Base-by-base conservation (phyloP, 2,113 vertebrate genomes). In the Malurus melanocephalus region DNA sequence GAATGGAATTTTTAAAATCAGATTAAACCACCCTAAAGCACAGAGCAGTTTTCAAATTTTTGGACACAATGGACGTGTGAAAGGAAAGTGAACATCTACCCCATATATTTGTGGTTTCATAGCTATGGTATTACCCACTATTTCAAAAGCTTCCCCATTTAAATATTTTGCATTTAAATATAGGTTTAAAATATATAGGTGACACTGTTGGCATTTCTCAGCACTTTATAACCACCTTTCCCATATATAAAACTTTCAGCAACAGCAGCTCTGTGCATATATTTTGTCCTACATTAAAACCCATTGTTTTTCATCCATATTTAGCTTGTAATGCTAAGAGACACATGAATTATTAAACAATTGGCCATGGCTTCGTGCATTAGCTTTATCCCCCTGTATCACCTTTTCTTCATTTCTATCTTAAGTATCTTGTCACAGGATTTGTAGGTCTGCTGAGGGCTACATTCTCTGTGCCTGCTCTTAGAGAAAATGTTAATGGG, bases 401-500 rank as follows among this genome's bases (percentile, higher is more conserved):
- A 62, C 9, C 32, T 60, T 87, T 87, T 65, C 32, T 38, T 67
- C 28, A 60, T 56, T 87, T 57, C 20, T 61, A 55, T 57, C 83
- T 75, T 18, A 57, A 76, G 26, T 10, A 21, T 40, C 33, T 53
- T 64, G 21, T 27, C 48, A 86, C 46, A 71, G 38, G 23, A 1
- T 72, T 80, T 42, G 23, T 28, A 52, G 10, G 32, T 40, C 43
- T 71, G 30, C 66, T 85, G 43, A 86, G 20, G 14, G 43, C 46
- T 76, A 17, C 32, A 23, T 77, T 66, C 55, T 38, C 68, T 0
- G 0, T 57, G 5, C 7, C 19, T 75, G 15, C 28, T 76, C 46
- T 65, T 46, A n/a, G 38, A 79, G 11, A 81, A 88, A 64, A 45
- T 11, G 4, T 45, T 64, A 57, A n/a, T 57, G 8, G 4, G 1